These are phyloP conservation scores for Choreutis nemorana DNA, from an alignment of 2,888 invertebrate species.

Conservation along the genomic window DNA sequence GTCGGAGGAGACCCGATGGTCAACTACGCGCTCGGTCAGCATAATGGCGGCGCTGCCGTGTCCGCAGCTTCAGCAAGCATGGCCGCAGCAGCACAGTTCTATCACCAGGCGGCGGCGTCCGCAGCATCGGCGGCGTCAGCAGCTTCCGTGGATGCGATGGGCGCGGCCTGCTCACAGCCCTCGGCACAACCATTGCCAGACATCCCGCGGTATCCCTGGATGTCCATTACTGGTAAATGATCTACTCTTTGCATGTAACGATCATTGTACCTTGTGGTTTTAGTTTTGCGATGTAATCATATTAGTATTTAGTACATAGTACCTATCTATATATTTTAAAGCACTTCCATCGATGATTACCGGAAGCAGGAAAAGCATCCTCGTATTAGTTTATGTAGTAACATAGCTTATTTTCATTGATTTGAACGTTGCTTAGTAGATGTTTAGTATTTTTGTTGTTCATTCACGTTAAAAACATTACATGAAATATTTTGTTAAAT, in stretches of 20 bases:
- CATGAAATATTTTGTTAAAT: conserved; percentile 11
- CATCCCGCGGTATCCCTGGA: conserved; percentile 94
- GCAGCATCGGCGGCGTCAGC: conserved; percentile 80
- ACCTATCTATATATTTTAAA: no score
- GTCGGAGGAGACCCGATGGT: conserved; percentile 76
- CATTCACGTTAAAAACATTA: neutral
- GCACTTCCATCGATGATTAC: no score
- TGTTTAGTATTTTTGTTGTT: conserved; percentile 16
- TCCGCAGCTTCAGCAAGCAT: conserved; percentile 72
- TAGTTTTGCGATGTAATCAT: no score
- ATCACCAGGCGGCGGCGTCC: conserved; percentile 83
- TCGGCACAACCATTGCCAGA: conserved; percentile 90
- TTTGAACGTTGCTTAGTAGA: no score
- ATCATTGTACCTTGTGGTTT: no score
- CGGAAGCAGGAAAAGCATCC: no score
- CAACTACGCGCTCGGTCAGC: conserved; percentile 81
- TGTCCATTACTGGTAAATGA: conserved; percentile 93
- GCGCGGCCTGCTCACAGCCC: conserved; percentile 81
- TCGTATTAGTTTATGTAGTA: no score
- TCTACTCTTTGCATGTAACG: conserved; percentile 48
- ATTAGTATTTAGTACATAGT: no score
- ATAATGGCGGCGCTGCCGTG: conserved; percentile 75
- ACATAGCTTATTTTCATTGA: no score
- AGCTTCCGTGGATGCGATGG: conserved; percentile 81
- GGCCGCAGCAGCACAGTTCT: conserved; percentile 84